phyloP scores from a whole-genome alignment of 2,797 vertebrate genomes.

The Enteromius fasciolatus region DNA sequence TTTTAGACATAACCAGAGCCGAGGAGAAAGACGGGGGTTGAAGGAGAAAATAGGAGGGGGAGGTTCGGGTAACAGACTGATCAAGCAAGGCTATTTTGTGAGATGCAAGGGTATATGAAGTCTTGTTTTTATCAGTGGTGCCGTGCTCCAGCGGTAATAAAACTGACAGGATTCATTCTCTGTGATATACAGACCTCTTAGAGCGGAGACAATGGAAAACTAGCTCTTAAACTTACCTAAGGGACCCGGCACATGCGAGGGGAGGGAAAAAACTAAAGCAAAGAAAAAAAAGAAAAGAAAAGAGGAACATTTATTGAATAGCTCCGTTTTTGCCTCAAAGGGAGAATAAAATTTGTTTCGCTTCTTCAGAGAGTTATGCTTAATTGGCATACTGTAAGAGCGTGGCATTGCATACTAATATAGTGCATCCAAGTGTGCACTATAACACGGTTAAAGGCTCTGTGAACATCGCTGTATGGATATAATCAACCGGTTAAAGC shows the following conservation, averaged over 20 bases:
- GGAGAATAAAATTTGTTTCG: slow-evolving; percentile 64
- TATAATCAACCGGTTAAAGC: slow-evolving; percentile 24
- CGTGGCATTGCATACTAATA: slow-evolving; percentile 33
- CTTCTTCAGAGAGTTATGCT: slow-evolving; percentile 50
- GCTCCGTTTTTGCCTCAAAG: slow-evolving; percentile 68
- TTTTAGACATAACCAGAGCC: slow-evolving; percentile 70
- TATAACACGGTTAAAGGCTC: slow-evolving; percentile 19
- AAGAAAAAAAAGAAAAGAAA: slow-evolving; percentile 67
- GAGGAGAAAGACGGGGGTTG: slow-evolving; percentile 61
- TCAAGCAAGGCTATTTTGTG: slow-evolving; percentile 82
- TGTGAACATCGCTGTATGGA: not conserved
- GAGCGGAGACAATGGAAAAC: slow-evolving; percentile 84
- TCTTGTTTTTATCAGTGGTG: slow-evolving; percentile 82
- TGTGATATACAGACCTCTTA: slow-evolving; percentile 85
- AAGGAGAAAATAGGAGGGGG: slow-evolving; percentile 42
- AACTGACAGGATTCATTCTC: slow-evolving; percentile 85
- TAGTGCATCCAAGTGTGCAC: slow-evolving; percentile 20
- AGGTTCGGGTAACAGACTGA: slow-evolving; percentile 77
- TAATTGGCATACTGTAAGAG: slow-evolving; percentile 50
- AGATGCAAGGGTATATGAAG: slow-evolving; percentile 79
- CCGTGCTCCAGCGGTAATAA: slow-evolving; percentile 83
- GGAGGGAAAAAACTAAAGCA: slow-evolving; percentile 48
- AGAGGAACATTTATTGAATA: slow-evolving; percentile 80
- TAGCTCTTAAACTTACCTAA: slow-evolving; percentile 84
- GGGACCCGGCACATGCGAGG: slow-evolving; percentile 72